A percentile compares a stretch with the other conserved stretches of the same genome.
These are phyloP conservation scores for Mus spicilegus DNA, from an alignment of 2,113 vertebrate genomes.

Conservation along the genomic window DNA sequence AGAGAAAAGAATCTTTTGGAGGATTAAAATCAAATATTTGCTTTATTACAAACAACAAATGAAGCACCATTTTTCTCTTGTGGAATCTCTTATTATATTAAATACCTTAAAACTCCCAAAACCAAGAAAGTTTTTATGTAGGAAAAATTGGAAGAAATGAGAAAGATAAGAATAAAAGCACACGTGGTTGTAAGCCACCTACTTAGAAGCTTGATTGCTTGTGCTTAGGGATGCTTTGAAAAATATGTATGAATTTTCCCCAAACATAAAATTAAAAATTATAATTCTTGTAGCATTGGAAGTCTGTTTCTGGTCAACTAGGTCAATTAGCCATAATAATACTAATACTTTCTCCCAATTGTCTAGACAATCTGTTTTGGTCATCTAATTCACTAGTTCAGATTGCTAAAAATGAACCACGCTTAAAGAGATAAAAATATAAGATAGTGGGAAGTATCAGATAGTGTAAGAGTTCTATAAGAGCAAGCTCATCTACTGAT, in stretches of 20 bases:
- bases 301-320: conserved; percentile 29
- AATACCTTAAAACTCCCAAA: conserved; percentile 14
- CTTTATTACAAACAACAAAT: conserved; percentile 22
- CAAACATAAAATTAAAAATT: neutral
- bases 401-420: conserved; percentile 65
- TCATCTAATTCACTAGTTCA: conserved; percentile 68
- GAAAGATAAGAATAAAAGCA: conserved; percentile 12
- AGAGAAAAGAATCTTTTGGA: conserved; percentile 7
- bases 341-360: conserved; percentile 59
- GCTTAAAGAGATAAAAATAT: conserved; percentile 43
- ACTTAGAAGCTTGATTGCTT: conserved; percentile 34
- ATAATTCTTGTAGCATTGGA: conserved; percentile 32
- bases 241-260: conserved; percentile 22
- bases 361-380: conserved; percentile 40
- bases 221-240: conserved; percentile 41
- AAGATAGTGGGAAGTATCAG: conserved; percentile 34
- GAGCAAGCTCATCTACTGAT: conserved; percentile 65
- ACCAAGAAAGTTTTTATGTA: neutral
- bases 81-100: conserved; percentile 6
- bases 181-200: neutral
- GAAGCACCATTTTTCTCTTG: conserved; percentile 26
- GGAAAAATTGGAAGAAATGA: neutral
- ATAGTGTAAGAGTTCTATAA: conserved; percentile 50
- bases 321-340: conserved; percentile 51
- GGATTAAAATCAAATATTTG: conserved; percentile 49